Percentiles rank a stretch among this genome's conserved stretches.
Conservation (phyloP, 2,888 invertebrate species). For the Aleiodes testaceus region DNA sequence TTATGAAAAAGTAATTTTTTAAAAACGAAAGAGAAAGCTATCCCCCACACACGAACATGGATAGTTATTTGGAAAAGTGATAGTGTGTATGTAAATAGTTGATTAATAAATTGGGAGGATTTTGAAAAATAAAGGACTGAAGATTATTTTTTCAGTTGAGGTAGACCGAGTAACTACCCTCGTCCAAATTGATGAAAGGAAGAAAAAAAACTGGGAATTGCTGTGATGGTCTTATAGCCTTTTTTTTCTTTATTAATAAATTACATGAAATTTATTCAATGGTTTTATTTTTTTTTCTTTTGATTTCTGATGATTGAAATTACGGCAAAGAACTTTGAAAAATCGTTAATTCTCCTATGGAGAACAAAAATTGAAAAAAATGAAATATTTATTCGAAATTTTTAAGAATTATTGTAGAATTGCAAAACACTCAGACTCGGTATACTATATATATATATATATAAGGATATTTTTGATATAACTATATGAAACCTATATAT, state of each 20-base stretch:
- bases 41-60: neutral
- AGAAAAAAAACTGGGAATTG: neutral
- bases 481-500: conserved; percentile 48
- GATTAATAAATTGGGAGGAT: neutral
- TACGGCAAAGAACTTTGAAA: no score
- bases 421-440: conserved; percentile 58
- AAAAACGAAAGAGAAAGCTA: conserved; percentile 7
- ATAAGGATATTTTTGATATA: conserved; percentile 73
- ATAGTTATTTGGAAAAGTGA: conserved; percentile 28
- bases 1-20: neutral
- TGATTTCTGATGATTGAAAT: no score
- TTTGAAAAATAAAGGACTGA: conserved; percentile 1
- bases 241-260: neutral
- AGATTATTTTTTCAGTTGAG: conserved; percentile 11
- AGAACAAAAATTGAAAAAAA: conserved; percentile 14
- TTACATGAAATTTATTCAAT: no score
- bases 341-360: conserved; percentile 22
- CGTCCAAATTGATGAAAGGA: neutral
- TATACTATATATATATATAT: conserved; percentile 66
- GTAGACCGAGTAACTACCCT: neutral
- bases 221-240: conserved; percentile 19
- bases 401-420: conserved; percentile 58
- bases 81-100: conserved; percentile 41
- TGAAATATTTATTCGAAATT: conserved; percentile 43
- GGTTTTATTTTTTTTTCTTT: no score